phyloP scores from a whole-genome alignment of 1,140 invertebrate species.

The Aricia agestis region DNA sequence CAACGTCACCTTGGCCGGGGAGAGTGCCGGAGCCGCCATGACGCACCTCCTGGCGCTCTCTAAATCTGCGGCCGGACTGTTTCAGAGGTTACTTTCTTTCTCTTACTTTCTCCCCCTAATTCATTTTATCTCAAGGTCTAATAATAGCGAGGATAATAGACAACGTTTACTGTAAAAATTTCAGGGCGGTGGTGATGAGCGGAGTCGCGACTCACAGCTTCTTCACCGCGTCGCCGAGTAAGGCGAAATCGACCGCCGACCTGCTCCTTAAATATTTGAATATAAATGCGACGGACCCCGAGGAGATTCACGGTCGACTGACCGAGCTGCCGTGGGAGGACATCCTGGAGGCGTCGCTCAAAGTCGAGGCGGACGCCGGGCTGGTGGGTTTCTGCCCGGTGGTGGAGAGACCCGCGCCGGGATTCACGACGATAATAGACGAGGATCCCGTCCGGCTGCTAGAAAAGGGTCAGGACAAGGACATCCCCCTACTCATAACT shows the following conservation, averaged over 20 bases:
- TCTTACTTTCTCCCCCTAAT: no score
- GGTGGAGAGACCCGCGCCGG: constrained; percentile 40
- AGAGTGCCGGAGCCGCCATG: constrained; percentile 76
- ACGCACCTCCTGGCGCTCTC: constrained; percentile 67
- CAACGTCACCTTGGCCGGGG: constrained; percentile 78
- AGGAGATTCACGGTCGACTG: constrained; percentile 39
- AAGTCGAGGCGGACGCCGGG: constrained; percentile 37
- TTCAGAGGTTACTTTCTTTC: constrained; percentile 37
- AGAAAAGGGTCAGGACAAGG: constrained; percentile 35
- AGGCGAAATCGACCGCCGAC: constrained; percentile 32
- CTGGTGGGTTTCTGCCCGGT: constrained; percentile 41
- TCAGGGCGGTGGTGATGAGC: constrained; percentile 53
- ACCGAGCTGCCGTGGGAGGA: constrained; percentile 38
- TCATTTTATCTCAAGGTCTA: background rate
- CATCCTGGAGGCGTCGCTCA: constrained; percentile 36
- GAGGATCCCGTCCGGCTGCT: constrained; percentile 45
- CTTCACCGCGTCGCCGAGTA: constrained; percentile 37
- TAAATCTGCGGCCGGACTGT: constrained; percentile 48
- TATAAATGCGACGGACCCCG: constrained; percentile 39
- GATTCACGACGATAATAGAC: constrained; percentile 42
- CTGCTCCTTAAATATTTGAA: constrained; percentile 34
- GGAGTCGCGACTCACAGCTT: constrained; percentile 39
- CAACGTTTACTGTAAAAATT: constrained; percentile 21
- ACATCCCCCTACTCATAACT: constrained; percentile 47
- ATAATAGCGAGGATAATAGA: background rate